Conservation (phyloP, 2,797 vertebrate species). For the Cyprinodon diabolis region DNA sequence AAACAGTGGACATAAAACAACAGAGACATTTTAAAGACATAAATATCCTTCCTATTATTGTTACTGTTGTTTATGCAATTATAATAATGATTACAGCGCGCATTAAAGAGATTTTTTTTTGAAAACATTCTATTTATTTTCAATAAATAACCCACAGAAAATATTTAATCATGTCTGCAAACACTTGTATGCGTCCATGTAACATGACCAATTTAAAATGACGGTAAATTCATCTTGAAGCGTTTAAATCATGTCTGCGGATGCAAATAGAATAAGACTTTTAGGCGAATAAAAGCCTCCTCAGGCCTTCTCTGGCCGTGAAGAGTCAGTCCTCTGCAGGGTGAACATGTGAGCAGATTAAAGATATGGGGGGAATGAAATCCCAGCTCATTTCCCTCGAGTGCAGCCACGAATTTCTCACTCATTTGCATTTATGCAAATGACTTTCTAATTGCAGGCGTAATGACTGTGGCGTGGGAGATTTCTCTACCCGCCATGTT, state of each 20-base stretch:
- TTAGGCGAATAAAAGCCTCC: constrained; percentile 26
- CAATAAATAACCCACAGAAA: background rate
- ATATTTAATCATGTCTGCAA: constrained; percentile 2
- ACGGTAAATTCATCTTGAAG: background rate
- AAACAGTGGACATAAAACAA: background rate
- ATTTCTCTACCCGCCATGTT: constrained; percentile 78
- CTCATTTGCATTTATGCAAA: constrained; percentile 87
- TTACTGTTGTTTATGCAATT: background rate
- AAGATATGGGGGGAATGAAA: background rate
- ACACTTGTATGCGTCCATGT: constrained; percentile 1
- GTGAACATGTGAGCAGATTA: constrained; percentile 5
- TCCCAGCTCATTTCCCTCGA: constrained; percentile 51
- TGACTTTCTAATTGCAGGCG: constrained; percentile 81
- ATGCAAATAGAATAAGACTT: background rate
- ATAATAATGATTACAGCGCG: background rate
- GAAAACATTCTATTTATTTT: no score
- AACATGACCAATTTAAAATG: background rate
- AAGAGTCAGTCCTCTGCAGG: constrained; percentile 37
- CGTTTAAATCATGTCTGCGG: background rate
- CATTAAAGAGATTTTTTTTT: no score
- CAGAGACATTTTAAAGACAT: background rate
- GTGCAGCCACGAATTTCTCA: constrained; percentile 69
- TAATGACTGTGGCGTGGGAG: constrained; percentile 81
- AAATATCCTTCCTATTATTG: background rate
- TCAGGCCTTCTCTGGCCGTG: constrained; percentile 40